phyloP scores from a whole-genome alignment of 2,888 invertebrate genomes.

The Troides oblongomaculatus region DNA sequence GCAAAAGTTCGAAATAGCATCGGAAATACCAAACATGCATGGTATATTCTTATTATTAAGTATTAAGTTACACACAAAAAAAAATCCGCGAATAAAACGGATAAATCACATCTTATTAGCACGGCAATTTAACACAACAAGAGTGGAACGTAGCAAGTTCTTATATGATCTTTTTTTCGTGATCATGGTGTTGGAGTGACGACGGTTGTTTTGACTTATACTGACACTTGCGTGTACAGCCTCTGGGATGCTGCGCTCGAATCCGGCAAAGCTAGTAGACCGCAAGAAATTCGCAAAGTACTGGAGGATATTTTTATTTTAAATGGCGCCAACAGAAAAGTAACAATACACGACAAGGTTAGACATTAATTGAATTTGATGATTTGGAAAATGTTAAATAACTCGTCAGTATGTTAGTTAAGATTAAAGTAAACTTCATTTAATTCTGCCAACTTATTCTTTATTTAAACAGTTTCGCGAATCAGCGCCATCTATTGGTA shows the following conservation, averaged over 20 bases:
- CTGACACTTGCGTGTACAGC: conserved; percentile 64
- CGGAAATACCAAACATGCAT: conserved; percentile 10
- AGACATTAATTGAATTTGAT: conserved; percentile 1
- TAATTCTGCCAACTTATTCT: no score
- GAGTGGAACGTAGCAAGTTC: conserved; percentile 43
- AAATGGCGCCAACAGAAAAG: conserved; percentile 13
- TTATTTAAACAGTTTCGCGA: not conserved
- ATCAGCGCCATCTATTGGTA: conserved; percentile 40
- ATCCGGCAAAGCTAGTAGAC: conserved; percentile 35
- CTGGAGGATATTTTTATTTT: conserved; percentile 15
- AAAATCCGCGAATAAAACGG: conserved; percentile 31
- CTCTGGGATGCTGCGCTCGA: conserved; percentile 29
- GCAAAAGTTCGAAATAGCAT: conserved; percentile 10
- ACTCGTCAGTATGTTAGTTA: no score
- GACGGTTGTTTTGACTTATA: conserved; percentile 76
- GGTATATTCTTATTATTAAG: conserved; percentile 10
- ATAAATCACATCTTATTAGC: conserved; percentile 60
- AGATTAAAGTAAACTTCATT: no score
- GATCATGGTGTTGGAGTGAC: conserved; percentile 58
- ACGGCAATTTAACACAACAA: conserved; percentile 52
- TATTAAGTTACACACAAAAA: conserved; percentile 28
- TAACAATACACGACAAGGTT: not conserved
- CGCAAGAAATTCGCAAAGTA: conserved; percentile 42
- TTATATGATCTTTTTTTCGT: conserved; percentile 41
- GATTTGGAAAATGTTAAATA: no score